Evolutionary conservation across 2,888 invertebrate species (phyloP).

Genomic region (Anodontia alba): DNA sequence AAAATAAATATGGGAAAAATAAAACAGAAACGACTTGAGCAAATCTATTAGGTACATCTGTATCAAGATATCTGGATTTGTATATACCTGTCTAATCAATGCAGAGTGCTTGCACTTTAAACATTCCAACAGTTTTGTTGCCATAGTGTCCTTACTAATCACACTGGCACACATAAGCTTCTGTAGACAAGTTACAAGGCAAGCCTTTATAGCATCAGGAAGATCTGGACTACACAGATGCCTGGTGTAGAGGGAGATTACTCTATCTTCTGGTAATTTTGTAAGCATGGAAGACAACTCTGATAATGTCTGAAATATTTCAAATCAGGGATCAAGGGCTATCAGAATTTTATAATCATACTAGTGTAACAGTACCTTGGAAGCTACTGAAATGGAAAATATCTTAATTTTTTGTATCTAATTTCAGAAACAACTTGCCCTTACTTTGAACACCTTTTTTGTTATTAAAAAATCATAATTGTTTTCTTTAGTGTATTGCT

Average conservation of each 20-base stretch:
- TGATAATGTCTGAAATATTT: conserved; percentile 55
- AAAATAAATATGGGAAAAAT: too few relatives aligned
- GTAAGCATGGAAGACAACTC: conserved; percentile 52
- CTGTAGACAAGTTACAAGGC: conserved; percentile 54
- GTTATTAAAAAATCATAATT: too few relatives aligned
- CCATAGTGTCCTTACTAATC: conserved; percentile 40
- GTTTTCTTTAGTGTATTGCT: too few relatives aligned
- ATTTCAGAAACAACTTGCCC: not conserved
- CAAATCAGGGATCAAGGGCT: too few relatives aligned
- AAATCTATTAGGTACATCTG: too few relatives aligned
- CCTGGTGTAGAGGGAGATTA: conserved; percentile 55
- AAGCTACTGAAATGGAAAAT: not conserved
- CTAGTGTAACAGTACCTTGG: too few relatives aligned
- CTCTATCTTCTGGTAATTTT: conserved; percentile 61
- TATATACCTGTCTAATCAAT: conserved; percentile 58
- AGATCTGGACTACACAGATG: conserved; percentile 44
- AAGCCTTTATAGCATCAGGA: conserved; percentile 43
- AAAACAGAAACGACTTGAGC: too few relatives aligned
- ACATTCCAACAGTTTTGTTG: conserved; percentile 38
- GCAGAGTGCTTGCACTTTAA: conserved; percentile 26
- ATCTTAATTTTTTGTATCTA: not conserved
- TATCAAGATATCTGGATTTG: too few relatives aligned
- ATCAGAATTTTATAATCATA: too few relatives aligned
- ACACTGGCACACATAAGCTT: conserved; percentile 47
- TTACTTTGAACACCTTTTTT: too few relatives aligned